Conservation (phyloP, 2,113 vertebrate species). For the Rhinoptilus africanus region DNA sequence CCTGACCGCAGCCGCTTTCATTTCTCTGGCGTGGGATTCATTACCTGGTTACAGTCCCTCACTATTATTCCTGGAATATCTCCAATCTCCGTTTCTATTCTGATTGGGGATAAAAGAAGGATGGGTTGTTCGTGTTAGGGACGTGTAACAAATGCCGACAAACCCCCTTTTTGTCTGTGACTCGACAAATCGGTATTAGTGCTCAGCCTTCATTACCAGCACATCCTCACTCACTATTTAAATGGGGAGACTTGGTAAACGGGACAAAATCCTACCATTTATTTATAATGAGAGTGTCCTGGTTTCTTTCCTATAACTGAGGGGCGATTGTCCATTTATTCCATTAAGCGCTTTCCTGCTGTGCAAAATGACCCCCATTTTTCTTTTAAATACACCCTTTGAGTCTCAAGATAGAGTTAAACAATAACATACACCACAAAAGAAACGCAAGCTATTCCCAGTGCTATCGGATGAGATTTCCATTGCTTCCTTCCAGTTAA, state of each 20-base stretch:
- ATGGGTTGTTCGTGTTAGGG: not conserved
- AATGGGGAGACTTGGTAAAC: not conserved
- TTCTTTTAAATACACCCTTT: conserved; percentile 1
- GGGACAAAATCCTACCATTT: not conserved
- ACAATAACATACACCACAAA: not conserved
- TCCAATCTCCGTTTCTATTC: not conserved
- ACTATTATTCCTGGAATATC: not conserved
- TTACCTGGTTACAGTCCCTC: not conserved
- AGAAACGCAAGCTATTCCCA: not conserved
- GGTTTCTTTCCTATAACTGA: not conserved
- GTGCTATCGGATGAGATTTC: not conserved
- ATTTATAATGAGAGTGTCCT: not conserved
- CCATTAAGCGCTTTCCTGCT: not conserved
- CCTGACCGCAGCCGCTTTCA: not conserved
- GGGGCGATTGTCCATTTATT: not conserved
- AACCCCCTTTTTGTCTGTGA: not conserved
- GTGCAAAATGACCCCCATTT: not conserved
- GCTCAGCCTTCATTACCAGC: not conserved
- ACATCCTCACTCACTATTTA: not conserved
- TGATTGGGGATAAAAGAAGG: not conserved
- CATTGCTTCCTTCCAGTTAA: not conserved
- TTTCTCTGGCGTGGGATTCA: not conserved
- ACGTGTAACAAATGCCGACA: not conserved
- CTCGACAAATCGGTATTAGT: not conserved
- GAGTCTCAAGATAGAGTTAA: conserved; percentile 6